phyloP scores from a whole-genome alignment of 2,113 vertebrate species.

The Oryzias woworae region DNA sequence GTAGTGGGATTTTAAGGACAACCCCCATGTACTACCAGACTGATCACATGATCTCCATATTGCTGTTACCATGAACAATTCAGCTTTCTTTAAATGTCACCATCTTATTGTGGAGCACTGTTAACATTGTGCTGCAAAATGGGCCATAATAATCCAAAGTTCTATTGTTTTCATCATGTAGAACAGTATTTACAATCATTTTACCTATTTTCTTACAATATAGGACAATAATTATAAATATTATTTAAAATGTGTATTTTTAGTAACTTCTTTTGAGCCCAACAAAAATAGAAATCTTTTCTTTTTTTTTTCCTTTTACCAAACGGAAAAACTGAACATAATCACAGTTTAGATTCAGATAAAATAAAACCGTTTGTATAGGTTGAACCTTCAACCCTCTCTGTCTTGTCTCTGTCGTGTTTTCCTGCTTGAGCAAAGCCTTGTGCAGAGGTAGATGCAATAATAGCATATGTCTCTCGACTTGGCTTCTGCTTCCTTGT shows the following conservation, averaged over 20 bases:
- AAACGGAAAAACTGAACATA: neutral
- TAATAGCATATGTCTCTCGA: conserved; percentile 61
- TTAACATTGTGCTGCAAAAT: too few species aligned
- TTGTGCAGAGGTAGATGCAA: conserved; percentile 36
- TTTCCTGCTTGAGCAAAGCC: conserved; percentile 60
- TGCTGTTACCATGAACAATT: conserved; percentile 7
- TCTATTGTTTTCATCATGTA: too few species aligned
- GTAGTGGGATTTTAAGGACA: conserved; percentile 27
- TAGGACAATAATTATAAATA: too few species aligned
- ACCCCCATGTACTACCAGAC: conserved; percentile 37
- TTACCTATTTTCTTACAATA: too few species aligned
- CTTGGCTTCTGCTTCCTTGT: conserved; percentile 67
- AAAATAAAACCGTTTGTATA: conserved; percentile 4
- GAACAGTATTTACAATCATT: too few species aligned
- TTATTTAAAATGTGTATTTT: neutral
- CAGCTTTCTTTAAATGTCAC: neutral
- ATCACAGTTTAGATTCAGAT: neutral
- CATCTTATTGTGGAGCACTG: neutral
- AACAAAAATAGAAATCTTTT: neutral
- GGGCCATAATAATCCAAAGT: too few species aligned
- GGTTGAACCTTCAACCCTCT: conserved; percentile 12
- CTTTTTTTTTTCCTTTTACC: neutral
- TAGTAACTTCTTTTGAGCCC: neutral
- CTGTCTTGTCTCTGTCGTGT: conserved; percentile 23
- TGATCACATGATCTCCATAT: conserved; percentile 10